A percentile compares a stretch with the other conserved stretches of the same genome.
Evolutionary conservation across 2,113 vertebrate species (phyloP).

Genomic region (Phainopepla nitens): DNA sequence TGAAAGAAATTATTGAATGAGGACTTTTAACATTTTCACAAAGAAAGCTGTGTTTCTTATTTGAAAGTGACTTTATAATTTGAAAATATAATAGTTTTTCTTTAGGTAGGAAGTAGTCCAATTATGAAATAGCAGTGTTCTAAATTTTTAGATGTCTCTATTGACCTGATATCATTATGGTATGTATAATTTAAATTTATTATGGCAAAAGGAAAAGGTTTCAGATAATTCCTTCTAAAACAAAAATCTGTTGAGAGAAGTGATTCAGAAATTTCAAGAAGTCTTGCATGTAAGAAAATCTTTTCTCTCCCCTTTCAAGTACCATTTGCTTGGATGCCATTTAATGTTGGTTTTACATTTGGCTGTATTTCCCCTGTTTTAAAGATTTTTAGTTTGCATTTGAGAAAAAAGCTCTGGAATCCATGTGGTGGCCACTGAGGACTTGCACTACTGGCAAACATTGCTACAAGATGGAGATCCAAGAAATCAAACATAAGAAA

Average conservation of each 20-base stretch:
- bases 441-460: not conserved
- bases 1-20: not conserved
- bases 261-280: not conserved
- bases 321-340: not conserved
- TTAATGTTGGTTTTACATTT: not conserved
- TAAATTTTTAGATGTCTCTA: not conserved
- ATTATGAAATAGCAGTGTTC: not conserved
- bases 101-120: not conserved
- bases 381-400: not conserved
- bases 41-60: not conserved
- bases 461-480: not conserved
- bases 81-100: not conserved
- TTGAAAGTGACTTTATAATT: not conserved
- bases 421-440: not conserved
- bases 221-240: not conserved
- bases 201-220: not conserved
- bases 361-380: not conserved
- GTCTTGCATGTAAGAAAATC: not conserved
- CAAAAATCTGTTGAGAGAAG: not conserved
- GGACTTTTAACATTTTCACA: not conserved
- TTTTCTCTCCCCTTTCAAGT: not conserved
- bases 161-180: not conserved
- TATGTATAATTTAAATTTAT: not conserved
- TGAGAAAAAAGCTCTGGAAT: not conserved
- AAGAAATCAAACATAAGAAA: not conserved